Percentiles rank a stretch among this genome's conserved stretches.
These are phyloP conservation scores for Diplodus sargus DNA, from an alignment of 2,797 vertebrate genomes.

Conservation along the genomic window DNA sequence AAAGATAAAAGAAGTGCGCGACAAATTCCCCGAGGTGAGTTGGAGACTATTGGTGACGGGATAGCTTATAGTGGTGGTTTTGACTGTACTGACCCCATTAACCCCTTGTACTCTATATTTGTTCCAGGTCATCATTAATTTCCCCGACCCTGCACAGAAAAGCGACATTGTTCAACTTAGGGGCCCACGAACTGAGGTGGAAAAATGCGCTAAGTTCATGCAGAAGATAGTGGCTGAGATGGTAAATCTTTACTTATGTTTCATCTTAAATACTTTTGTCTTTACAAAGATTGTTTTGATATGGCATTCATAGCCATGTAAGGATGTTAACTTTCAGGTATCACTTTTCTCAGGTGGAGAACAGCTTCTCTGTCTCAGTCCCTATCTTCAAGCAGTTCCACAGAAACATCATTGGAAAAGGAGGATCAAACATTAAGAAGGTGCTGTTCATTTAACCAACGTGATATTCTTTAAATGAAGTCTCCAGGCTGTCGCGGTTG, in stretches of 20 bases:
- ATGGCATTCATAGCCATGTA: neutral
- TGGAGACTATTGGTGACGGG: neutral
- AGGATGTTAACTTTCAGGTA: slow-evolving; percentile 13
- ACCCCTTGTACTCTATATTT: neutral
- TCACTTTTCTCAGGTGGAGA: slow-evolving; percentile 88
- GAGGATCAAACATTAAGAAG: slow-evolving; percentile 99
- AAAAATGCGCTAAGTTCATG: slow-evolving; percentile 98
- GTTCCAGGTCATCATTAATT: slow-evolving; percentile 96
- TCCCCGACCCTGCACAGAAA: slow-evolving; percentile 96
- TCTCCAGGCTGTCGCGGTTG: neutral
- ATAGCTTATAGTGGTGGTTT: neutral
- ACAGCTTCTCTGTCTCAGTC: slow-evolving; percentile 95
- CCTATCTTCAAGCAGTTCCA: slow-evolving; percentile 99
- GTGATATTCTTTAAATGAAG: neutral
- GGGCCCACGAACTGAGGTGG: slow-evolving; percentile 96
- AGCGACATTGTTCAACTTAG: slow-evolving; percentile 97
- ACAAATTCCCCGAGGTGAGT: slow-evolving; percentile 97
- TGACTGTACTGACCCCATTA: neutral
- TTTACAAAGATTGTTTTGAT: neutral
- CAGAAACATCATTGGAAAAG: slow-evolving; percentile 99
- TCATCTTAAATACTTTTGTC: neutral
- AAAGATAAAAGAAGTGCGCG: slow-evolving; percentile 96
- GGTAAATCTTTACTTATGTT: slow-evolving; percentile 70
- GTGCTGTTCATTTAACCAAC: slow-evolving; percentile 69
- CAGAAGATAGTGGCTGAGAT: slow-evolving; percentile 97